Evolutionary conservation across 2,113 vertebrate species (phyloP).

Genomic region (Cyanoramphus novaezelandiae): DNA sequence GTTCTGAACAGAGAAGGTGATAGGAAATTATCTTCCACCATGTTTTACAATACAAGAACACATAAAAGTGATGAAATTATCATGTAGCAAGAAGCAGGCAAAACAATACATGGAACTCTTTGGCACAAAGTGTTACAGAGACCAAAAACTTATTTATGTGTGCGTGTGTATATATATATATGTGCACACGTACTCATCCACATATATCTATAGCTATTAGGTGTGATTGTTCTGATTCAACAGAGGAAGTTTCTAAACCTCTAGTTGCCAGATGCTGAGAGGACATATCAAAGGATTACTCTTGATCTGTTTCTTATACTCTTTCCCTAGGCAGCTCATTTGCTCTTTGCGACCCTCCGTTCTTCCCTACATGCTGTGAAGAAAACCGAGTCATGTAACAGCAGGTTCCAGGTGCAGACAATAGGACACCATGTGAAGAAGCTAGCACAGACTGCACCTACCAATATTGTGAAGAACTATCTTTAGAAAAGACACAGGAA

Average conservation of each 20-base stretch:
- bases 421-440: background rate
- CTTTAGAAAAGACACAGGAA: background rate
- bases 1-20: background rate
- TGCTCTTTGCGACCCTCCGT: accelerated
- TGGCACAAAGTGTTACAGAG: background rate
- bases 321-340: background rate
- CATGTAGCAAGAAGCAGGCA: background rate
- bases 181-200: accelerated
- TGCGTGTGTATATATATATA: background rate
- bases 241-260: background rate
- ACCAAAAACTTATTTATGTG: background rate
- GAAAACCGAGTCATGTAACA: background rate
- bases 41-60: background rate
- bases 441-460: background rate
- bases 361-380: background rate
- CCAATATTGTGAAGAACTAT: background rate
- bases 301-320: background rate
- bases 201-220: background rate
- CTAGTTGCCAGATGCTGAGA: background rate
- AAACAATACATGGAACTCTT: background rate
- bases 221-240: background rate
- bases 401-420: background rate
- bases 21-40: background rate
- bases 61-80: background rate
- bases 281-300: background rate